A percentile compares a stretch with the other conserved stretches of the same genome.
Evolutionary conservation across 2,113 vertebrate genomes (phyloP).

Genomic region (Hippocampus abdominalis): DNA sequence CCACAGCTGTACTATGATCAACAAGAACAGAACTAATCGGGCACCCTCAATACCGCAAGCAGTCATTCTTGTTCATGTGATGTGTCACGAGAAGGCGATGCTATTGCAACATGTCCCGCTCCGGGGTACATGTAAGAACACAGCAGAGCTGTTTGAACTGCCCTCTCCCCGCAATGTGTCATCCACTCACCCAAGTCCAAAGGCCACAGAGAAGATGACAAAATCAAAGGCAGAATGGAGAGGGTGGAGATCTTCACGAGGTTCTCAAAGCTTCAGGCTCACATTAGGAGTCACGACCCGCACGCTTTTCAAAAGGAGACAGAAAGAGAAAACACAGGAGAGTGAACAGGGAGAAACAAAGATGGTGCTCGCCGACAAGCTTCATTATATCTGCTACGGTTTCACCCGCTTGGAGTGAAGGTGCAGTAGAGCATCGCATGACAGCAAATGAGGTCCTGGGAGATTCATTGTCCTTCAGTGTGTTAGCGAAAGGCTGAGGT

Average conservation of each 20-base stretch:
- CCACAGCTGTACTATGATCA: no score
- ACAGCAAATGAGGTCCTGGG: slow-evolving; percentile 46
- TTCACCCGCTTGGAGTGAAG: slow-evolving; percentile 18
- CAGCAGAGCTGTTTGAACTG: slow-evolving; percentile 11
- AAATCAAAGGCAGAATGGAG: slow-evolving; percentile 22
- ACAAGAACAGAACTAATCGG: not conserved
- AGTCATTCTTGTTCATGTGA: not conserved
- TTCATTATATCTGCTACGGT: slow-evolving; percentile 13
- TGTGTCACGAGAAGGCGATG: slow-evolving; percentile 6
- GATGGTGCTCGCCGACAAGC: slow-evolving; percentile 9
- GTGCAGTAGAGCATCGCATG: slow-evolving; percentile 10
- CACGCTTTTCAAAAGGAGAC: slow-evolving; percentile 15
- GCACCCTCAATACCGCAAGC: not conserved
- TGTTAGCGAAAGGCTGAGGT: slow-evolving; percentile 23
- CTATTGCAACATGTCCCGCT: slow-evolving; percentile 5
- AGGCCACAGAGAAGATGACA: slow-evolving; percentile 3
- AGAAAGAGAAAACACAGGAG: not conserved
- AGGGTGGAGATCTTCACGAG: slow-evolving; percentile 12
- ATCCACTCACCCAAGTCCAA: slow-evolving; percentile 19
- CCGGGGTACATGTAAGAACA: not conserved
- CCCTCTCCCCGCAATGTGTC: slow-evolving; percentile 10
- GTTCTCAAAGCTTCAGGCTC: slow-evolving; percentile 14
- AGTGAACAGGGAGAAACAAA: slow-evolving; percentile 2
- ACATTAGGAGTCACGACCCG: slow-evolving; percentile 12
- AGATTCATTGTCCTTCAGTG: slow-evolving; percentile 30